Percentiles rank a stretch among this genome's conserved stretches.
phyloP scores from a whole-genome alignment of 2,113 vertebrate genomes.

The Rousettus leschenaultii region DNA sequence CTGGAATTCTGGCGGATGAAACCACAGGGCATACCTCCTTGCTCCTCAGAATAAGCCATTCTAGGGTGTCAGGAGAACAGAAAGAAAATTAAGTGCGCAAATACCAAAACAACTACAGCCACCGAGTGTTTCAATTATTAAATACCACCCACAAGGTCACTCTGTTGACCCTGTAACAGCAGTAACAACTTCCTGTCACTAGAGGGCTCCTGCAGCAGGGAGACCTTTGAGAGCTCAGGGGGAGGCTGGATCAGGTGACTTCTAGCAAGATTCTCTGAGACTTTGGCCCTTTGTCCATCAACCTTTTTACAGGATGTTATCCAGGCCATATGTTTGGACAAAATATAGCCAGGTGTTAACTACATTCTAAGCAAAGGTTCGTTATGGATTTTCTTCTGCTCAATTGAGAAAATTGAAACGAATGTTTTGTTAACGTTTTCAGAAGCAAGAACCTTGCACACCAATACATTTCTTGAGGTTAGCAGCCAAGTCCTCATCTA shows the following conservation, averaged over 20 bases:
- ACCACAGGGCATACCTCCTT: slow-evolving; percentile 31
- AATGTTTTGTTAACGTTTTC: not conserved
- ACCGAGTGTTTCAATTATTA: too few species aligned
- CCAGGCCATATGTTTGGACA: not conserved
- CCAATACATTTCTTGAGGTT: not conserved
- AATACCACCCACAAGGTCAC: not conserved
- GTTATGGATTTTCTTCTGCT: not conserved
- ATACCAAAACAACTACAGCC: not conserved
- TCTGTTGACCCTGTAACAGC: not conserved
- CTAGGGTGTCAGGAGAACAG: not conserved
- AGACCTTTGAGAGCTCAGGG: not conserved
- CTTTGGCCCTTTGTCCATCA: not conserved
- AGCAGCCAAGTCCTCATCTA: not conserved
- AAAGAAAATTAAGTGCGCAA: not conserved
- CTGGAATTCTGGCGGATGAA: slow-evolving; percentile 83
- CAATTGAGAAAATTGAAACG: not conserved
- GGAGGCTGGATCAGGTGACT: not conserved
- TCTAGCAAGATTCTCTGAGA: not conserved
- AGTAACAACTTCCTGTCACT: not conserved
- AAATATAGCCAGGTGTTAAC: not conserved
- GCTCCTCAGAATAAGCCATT: slow-evolving; percentile 77
- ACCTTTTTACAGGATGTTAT: not conserved
- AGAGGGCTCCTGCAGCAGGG: not conserved
- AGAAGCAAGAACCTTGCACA: not conserved
- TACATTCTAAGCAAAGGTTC: not conserved